Evolutionary conservation across 2,797 vertebrate genomes (phyloP).

Genomic region (Lemur catta): DNA sequence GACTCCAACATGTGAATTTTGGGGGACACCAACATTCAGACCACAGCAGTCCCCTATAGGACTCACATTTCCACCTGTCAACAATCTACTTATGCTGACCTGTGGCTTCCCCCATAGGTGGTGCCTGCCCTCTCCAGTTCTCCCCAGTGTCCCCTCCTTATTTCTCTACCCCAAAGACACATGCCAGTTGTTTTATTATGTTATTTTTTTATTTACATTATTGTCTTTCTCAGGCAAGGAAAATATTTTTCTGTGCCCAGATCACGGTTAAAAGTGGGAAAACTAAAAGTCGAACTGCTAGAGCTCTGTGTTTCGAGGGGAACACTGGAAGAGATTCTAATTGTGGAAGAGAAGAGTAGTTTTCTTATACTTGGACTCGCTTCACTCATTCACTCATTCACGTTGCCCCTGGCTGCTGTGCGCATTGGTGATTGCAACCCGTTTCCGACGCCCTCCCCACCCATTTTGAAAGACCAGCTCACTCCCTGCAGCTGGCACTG

Average conservation of each 20-base stretch:
- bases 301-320: neutral
- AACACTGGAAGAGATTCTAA: neutral
- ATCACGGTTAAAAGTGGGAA: neutral
- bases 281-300: neutral
- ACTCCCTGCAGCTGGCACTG: neutral
- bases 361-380: neutral
- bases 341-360: neutral
- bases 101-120: fast-evolving
- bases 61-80: neutral
- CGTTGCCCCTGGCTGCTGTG: neutral
- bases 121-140: neutral
- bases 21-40: neutral
- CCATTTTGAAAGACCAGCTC: neutral
- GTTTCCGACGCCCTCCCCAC: neutral
- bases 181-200: neutral
- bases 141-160: fast-evolving
- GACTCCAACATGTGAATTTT: neutral
- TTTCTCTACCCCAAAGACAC: neutral
- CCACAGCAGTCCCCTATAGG: no score
- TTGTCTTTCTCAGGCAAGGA: neutral
- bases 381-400: neutral
- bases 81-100: fast-evolving
- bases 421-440: fast-evolving
- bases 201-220: neutral
- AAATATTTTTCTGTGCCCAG: neutral